phyloP scores from a whole-genome alignment of 2,888 invertebrate genomes.

The Cantharis flavilabris region DNA sequence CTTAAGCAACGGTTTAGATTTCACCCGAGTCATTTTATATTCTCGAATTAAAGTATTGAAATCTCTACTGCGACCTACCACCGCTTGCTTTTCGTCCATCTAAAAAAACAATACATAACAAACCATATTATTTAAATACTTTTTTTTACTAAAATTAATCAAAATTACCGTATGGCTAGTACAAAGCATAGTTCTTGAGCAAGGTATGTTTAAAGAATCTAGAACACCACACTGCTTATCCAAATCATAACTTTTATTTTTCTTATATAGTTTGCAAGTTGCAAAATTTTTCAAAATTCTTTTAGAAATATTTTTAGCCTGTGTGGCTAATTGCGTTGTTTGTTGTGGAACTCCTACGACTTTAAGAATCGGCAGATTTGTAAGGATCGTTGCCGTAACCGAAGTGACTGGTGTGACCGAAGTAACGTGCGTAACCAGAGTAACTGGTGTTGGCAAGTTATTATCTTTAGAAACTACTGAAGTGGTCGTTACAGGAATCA shows the following conservation, averaged over 20 bases:
- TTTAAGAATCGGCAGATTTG: background rate
- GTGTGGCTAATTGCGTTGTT: slow-evolving; percentile 16
- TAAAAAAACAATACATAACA: slow-evolving; percentile 15
- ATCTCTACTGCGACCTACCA: slow-evolving; percentile 47
- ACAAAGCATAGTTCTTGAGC: slow-evolving; percentile 77
- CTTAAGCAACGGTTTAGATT: slow-evolving; percentile 25
- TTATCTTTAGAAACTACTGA: slow-evolving; percentile 14
- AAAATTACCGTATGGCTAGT: slow-evolving; percentile 48
- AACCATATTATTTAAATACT: too few relatives aligned
- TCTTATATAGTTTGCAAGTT: background rate
- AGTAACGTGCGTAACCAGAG: background rate
- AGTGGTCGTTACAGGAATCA: background rate
- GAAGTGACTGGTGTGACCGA: background rate
- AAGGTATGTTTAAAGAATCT: slow-evolving; percentile 72
- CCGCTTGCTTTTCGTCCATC: slow-evolving; percentile 46
- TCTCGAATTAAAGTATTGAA: slow-evolving; percentile 46
- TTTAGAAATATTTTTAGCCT: background rate
- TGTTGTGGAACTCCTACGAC: background rate
- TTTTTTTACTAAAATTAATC: background rate
- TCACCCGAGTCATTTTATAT: slow-evolving; percentile 46
- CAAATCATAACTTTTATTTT: slow-evolving; percentile 66
- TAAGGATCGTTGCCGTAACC: background rate
- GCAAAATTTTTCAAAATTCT: background rate
- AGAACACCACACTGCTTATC: slow-evolving; percentile 83
- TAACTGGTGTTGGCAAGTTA: slow-evolving; percentile 2